Base-by-base conservation (phyloP, 2,888 invertebrate genomes). In the Stratiomys singularior region DNA sequence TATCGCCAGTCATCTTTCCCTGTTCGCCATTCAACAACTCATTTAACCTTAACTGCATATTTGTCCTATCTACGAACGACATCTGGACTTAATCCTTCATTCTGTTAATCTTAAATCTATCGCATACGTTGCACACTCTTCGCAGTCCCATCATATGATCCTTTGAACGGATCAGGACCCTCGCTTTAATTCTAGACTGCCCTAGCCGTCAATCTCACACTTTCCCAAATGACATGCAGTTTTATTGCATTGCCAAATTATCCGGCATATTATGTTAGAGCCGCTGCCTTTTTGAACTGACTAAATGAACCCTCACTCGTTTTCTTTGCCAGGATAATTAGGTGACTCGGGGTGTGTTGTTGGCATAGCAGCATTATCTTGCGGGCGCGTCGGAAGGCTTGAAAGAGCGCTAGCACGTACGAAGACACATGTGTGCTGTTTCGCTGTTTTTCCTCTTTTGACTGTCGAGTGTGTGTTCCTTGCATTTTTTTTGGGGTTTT, bases 161-260 rank as follows among this genome's bases (percentile, higher is more conserved):
- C 60, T 60, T 60, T 25, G 23, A 3, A 37, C 60, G 7, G 60
- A 21, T 23, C 15, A 25, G 60, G 60, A 60, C 25, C 60, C 21
- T 52, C 15, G 25, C 60, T 23, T 13, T 18, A 7, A 18, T 52
- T 15, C 52, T 25, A 25, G 2, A 25, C 60, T 25, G 60, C 23
- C 23, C 23, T 23, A 25, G 64, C 25, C 23, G 58, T 37, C 60
- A 30, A 72, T 72, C 71, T 72, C 71, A 72, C 71, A 72, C 71
- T 72, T 72, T 72, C 37, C 37, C 60, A 30, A 60, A 37, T 74
- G 74, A 74, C 60, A 58, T 74, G 74, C 74, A 74, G 58, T 74
- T 58, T 74, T 74, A 74, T 74, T 74, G 74, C 58, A 60, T 56
- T 44, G 44, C 37, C 74, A 58, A 58, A 74, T 58, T 58, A 74